Percentiles rank a stretch among this genome's conserved stretches.
These are phyloP conservation scores for Staurois parvus DNA, from an alignment of 2,797 vertebrate species.

Conservation along the genomic window DNA sequence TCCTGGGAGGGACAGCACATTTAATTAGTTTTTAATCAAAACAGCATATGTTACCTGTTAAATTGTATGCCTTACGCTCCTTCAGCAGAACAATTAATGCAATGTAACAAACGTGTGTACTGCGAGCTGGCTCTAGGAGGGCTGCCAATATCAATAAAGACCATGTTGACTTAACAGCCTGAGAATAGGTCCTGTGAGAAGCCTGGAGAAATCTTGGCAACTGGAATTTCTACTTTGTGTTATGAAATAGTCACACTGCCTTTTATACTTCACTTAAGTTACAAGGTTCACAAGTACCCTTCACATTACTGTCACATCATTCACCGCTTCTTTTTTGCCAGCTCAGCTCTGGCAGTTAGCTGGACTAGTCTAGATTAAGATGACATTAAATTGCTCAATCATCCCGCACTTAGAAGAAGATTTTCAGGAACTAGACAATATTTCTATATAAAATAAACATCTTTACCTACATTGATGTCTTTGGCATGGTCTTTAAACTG, in stretches of 20 bases:
- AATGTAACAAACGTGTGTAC: constrained; percentile 40
- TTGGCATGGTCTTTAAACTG: neutral
- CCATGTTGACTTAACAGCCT: constrained; percentile 47
- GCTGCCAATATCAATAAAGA: constrained; percentile 43
- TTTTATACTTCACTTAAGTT: constrained; percentile 10
- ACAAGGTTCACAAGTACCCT: constrained; percentile 17
- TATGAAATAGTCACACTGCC: constrained; percentile 32
- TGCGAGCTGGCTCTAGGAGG: constrained; percentile 4
- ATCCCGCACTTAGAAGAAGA: constrained; percentile 26
- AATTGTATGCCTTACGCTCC: constrained; percentile 21
- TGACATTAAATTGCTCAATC: constrained; percentile 39
- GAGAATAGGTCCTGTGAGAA: constrained; percentile 41
- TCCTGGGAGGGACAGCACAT: constrained; percentile 17
- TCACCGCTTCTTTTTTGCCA: constrained; percentile 30
- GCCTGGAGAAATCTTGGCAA: constrained; percentile 31
- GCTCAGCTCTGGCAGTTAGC: constrained; percentile 36
- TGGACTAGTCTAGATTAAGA: constrained; percentile 29
- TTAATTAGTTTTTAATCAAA: constrained; percentile 39
- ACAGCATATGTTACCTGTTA: constrained; percentile 46
- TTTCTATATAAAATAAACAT: neutral
- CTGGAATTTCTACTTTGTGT: constrained; percentile 25
- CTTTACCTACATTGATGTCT: neutral
- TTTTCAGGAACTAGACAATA: constrained; percentile 20
- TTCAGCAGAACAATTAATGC: constrained; percentile 39
- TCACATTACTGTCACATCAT: constrained; percentile 15